phyloP scores from a whole-genome alignment of 2,113 vertebrate species.

The Muntiacus reevesi region DNA sequence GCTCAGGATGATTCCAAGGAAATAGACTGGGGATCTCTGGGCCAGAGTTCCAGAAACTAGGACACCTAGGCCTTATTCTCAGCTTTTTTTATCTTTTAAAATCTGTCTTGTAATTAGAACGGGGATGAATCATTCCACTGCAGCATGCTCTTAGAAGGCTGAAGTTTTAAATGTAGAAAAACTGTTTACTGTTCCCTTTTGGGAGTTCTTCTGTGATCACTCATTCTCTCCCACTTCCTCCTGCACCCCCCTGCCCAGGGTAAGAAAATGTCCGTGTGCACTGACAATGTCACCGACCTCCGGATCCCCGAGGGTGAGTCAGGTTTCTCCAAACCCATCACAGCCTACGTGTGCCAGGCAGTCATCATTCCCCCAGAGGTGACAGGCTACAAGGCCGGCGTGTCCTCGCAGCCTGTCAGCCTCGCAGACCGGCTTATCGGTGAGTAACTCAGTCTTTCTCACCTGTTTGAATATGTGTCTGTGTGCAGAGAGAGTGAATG shows the following conservation, averaged over 20 bases:
- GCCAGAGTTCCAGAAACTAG: constrained; percentile 3
- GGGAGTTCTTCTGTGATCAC: background rate
- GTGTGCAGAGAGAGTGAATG: background rate
- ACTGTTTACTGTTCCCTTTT: background rate
- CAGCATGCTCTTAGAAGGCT: background rate
- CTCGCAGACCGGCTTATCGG: constrained; percentile 89
- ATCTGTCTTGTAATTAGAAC: background rate
- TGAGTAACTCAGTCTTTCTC: constrained; percentile 68
- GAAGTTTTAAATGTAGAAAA: background rate
- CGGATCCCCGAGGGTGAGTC: constrained; percentile 71
- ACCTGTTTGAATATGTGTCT: background rate
- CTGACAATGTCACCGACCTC: constrained; percentile 89
- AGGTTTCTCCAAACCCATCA: constrained; percentile 74
- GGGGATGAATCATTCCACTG: background rate
- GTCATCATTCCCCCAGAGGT: constrained; percentile 89
- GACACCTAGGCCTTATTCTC: background rate
- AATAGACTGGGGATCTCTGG: background rate
- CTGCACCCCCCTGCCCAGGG: constrained; percentile 73
- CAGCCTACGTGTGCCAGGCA: constrained; percentile 88
- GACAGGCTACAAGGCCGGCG: constrained; percentile 82
- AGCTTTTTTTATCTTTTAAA: background rate
- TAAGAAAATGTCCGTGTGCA: constrained; percentile 83
- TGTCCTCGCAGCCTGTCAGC: constrained; percentile 91
- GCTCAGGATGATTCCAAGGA: background rate
- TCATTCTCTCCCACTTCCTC: background rate